Evolutionary conservation across 92 coral and sea anemone species (phyloP).

Genomic region (Epizoanthus rinbou): DNA sequence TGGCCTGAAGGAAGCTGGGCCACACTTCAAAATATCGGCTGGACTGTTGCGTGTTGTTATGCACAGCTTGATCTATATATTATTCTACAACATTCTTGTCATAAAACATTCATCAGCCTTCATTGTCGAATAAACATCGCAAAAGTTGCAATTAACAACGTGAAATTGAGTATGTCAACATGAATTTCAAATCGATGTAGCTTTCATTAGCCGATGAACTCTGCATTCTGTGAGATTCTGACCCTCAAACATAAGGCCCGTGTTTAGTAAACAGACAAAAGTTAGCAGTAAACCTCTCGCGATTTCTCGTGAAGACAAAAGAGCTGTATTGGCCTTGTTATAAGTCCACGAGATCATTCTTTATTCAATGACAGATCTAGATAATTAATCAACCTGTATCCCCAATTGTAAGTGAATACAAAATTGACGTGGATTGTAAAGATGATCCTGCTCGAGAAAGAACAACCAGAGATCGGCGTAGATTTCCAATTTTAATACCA

Average conservation of each 20-base stretch:
- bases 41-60: not conserved
- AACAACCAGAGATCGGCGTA: slow-evolving; percentile 15
- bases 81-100: not conserved
- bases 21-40: not conserved
- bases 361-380: no score
- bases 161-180: slow-evolving; percentile 27
- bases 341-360: slow-evolving; percentile 17
- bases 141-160: slow-evolving; percentile 34
- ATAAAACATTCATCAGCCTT: slow-evolving; percentile 56
- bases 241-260: slow-evolving; percentile 5
- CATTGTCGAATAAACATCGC: slow-evolving; percentile 14
- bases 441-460: not conserved
- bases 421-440: slow-evolving; percentile 6
- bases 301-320: slow-evolving; percentile 20
- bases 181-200: not conserved
- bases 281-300: slow-evolving; percentile 8
- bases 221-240: not conserved
- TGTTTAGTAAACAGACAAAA: slow-evolving; percentile 27
- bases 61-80: slow-evolving; percentile 15
- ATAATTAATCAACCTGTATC: slow-evolving; percentile 41
- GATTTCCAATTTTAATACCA: slow-evolving; percentile 28
- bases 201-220: slow-evolving; percentile 22
- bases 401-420: slow-evolving; percentile 31
- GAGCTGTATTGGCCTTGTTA: slow-evolving; percentile 20
- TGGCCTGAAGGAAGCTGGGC: not conserved